Percentiles rank a stretch among this genome's conserved stretches.
Evolutionary conservation across 2,797 vertebrate species (phyloP).

Genomic region (Champsocephalus gunnari): DNA sequence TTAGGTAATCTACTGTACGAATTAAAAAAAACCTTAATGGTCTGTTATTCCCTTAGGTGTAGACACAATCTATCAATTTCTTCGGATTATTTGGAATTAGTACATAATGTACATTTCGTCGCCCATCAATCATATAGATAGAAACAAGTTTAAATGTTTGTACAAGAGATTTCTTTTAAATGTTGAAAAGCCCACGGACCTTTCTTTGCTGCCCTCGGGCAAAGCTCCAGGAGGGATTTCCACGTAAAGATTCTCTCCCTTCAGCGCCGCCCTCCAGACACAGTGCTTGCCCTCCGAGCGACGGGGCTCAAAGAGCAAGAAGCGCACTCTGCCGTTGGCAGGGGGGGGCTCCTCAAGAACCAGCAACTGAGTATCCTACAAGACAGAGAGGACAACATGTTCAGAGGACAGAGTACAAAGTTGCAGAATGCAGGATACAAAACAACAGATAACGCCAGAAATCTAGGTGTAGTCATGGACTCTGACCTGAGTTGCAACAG

Average conservation of each 20-base stretch:
- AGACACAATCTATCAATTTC: not conserved
- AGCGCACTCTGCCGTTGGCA: slow-evolving; percentile 87
- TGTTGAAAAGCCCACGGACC: slow-evolving; percentile 76
- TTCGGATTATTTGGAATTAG: not conserved
- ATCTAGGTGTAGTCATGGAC: too few relatives aligned
- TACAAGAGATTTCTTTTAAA: not conserved
- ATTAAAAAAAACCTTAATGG: not conserved
- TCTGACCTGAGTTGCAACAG: too few relatives aligned
- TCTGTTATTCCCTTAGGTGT: not conserved
- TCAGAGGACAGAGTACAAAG: not conserved
- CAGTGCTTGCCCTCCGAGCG: slow-evolving; percentile 90
- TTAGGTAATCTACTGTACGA: not conserved
- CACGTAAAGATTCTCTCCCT: slow-evolving; percentile 91
- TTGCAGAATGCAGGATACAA: not conserved
- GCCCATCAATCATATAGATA: not conserved
- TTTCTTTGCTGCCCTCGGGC: slow-evolving; percentile 98
- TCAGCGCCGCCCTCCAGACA: slow-evolving; percentile 93
- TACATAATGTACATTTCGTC: not conserved
- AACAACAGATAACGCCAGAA: too few relatives aligned
- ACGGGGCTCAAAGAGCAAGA: slow-evolving; percentile 92
- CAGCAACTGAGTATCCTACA: slow-evolving; percentile 95
- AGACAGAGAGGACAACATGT: not conserved
- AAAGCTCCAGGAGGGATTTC: slow-evolving; percentile 94
- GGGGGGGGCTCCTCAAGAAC: slow-evolving; percentile 93
- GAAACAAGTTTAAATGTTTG: not conserved